Evolutionary conservation across 2,797 vertebrate species (phyloP), one percentile per base, ranked within the genome.

Genomic region (Ptychobarbus kaznakovi): DNA sequence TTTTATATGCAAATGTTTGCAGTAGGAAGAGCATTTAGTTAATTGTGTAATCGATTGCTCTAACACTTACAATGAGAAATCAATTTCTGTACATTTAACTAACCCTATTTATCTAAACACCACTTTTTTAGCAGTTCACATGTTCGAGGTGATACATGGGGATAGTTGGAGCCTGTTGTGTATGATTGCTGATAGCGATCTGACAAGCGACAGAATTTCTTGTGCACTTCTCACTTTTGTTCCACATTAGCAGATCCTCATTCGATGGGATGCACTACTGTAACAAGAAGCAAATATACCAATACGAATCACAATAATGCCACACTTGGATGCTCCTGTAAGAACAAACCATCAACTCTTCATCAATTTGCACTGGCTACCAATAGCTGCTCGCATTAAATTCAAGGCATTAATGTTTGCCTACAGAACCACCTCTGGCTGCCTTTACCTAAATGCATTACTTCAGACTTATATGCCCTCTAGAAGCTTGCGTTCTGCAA

Each of bases 301-400:
- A 56, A 76, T 76, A 40, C 6, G 32, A 76, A 76, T 56, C 74
- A 76, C 51, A 77, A 40, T 58, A 40, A 12, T 58, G 75, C 35
- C 35, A 77, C 35, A 77, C 12, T 40, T 40, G 32, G 20, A 58
- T 58, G 75, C 35, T 58, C 75, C 35, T 40, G 22, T 58, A 56
- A 53, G 12, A 35, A 61, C 10, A 42, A 78, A 16, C 53, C 22
- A 25, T 78, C 75, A 42, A 2, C 35, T 42, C 53, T n/a, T n/a
- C n/a, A n/a, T n/a, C n/a, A n/a, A n/a, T n/a, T n/a, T n/a, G n/a
- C n/a, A n/a, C n/a, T n/a, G n/a, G n/a, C n/a, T n/a, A n/a, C n/a
- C n/a, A n/a, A n/a, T n/a, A n/a, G n/a, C n/a, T n/a, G n/a, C n/a
- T n/a, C n/a, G n/a, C n/a, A n/a, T n/a, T n/a, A n/a, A n/a, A n/a